Base-by-base conservation (phyloP, 2,888 invertebrate genomes). In the Polyommatus iphigenia region DNA sequence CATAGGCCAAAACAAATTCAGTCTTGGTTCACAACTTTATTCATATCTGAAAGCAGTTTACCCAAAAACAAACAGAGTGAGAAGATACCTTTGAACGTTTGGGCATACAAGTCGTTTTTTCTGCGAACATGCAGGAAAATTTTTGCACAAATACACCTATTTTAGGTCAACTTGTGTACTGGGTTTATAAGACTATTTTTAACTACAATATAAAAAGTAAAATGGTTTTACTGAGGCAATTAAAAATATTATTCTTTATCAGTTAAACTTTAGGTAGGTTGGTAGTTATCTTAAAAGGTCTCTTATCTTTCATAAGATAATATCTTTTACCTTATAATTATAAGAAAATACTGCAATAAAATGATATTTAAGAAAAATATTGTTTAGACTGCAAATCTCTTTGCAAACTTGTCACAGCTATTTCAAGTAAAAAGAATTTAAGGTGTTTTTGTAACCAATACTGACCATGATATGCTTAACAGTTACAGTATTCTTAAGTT, bases 1-100 rank as follows among this genome's bases (percentile, higher is more conserved):
- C 15, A 15, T 32, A 18, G 67, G 29, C 67, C 46, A 75, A 54
- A 50, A 75, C 20, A 75, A 7, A 54, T 32, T 75, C 75, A 54
- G 75, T 29, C 75, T 75, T 75, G 20, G 50, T 54, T 75, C 75
- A 75, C 75, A 75, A 75, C 54, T 75, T 50, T 75, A 13, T 75
- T 29, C 18, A 36, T 46, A 54, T 62, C 20, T 24, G 13, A 20
- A 62, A 24, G 62, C 24, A 24, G 62, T 24, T 24, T 24, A 20
- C 10, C 18, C 5, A 15, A 54, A 54, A 15, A 54, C 18, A 54
- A 54, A 10, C 10, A 10, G 10, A 46, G 3, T 46, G 18, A 54
- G 54, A 54, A 54, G 54, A 54, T 54, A 54, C 13, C 15, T 15
- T 54, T 46, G 46, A 10, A 13, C 46, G 10, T 46, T 46, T 46